Base-by-base conservation (phyloP, 2,113 vertebrate species). In the Chionodraco myersi region DNA sequence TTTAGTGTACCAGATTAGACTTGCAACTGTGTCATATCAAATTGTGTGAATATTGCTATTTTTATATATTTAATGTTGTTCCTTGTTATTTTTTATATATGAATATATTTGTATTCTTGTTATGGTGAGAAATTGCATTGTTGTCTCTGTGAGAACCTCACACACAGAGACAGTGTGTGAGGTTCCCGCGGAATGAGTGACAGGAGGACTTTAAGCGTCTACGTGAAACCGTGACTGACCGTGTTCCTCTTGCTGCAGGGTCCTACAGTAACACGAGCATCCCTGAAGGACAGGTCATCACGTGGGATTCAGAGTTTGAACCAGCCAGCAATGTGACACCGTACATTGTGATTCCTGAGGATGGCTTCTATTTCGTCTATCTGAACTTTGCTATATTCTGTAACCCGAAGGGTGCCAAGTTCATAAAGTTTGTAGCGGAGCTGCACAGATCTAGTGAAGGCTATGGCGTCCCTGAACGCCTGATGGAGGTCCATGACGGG, bases 361-460 rank as follows among this genome's bases (percentile, higher is more conserved):
- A 26, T 0, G 0, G 78, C 1, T 0, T 45, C 34, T 89, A 86
- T 13, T 86, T 77, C 2, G 10, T 86, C n/a, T 82, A 79, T 6
- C 1, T 77, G 21, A 54, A 44, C 3, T 12, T 67, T 26, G 0
- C 4, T n/a, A 53, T 89, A 8, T 0, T 0, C 0, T 4, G 3
- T 3, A 1, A 10, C 0, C 10, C 3, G 0, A 0, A 0, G 0
- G 0, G 0, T 6, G 1, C 0, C 12, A 16, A 4, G 2, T 66
- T 48, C 14, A 15, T 9, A 2, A 2, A 0, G 0, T 65, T 88
- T 47, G 0, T 0, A 1, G 1, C 49, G 11, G 3, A 4, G 48
- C 45, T 89, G 52, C 3, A 11, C 3, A 13, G 0, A 0, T 67
- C 34, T 74, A 78, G 5, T 6, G n/a, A 67, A 26, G 21, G 10